A percentile compares a stretch with the other conserved stretches of the same genome.
Evolutionary conservation across 2,113 vertebrate species (phyloP).

Genomic region (Phycodurus eques): DNA sequence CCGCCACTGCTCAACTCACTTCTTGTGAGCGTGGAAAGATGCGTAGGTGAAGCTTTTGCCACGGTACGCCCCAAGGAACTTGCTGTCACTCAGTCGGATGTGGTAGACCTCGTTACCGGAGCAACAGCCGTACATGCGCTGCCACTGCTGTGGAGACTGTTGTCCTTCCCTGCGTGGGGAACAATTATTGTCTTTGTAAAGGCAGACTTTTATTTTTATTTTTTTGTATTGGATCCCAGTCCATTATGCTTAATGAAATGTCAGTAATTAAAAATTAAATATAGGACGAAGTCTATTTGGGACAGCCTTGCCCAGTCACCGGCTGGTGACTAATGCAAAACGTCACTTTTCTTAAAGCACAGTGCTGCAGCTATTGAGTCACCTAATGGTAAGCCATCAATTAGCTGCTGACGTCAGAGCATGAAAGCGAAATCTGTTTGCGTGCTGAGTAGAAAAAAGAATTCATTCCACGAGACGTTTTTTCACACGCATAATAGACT

Average conservation of each 20-base stretch:
- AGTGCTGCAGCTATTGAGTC: background rate
- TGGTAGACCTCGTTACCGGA: conserved; percentile 96
- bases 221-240: too few species aligned
- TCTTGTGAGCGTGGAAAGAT: conserved; percentile 94
- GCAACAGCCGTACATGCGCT: conserved; percentile 90
- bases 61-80: conserved; percentile 94
- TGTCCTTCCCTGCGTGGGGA: conserved; percentile 85
- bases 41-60: conserved; percentile 97
- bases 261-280: background rate
- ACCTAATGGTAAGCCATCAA: background rate
- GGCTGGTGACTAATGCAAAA: background rate
- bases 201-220: background rate
- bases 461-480: background rate
- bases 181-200: too few species aligned
- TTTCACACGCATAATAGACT: background rate
- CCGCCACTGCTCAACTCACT: conserved; percentile 70
- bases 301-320: background rate
- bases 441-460: background rate
- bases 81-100: conserved; percentile 92
- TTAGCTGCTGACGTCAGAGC: background rate
- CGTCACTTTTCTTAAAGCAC: background rate
- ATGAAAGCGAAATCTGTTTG: background rate
- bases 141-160: conserved; percentile 93
- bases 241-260: background rate
- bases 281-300: background rate